phyloP scores from a whole-genome alignment of 2,113 vertebrate genomes.

The Urocolius indicus region DNA sequence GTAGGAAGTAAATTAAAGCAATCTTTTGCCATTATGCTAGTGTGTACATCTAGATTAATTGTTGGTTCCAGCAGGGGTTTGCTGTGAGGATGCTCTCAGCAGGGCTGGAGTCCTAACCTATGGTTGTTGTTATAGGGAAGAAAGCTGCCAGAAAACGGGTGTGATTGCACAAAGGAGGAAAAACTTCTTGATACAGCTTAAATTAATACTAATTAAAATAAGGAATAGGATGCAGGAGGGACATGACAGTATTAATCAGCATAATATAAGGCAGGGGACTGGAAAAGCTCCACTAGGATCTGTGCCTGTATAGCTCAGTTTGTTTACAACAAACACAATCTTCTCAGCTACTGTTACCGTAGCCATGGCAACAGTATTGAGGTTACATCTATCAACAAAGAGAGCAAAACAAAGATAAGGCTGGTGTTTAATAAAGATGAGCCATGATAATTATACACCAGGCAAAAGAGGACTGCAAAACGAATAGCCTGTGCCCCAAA shows the following conservation, averaged over 20 bases:
- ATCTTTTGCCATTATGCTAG: constrained; percentile 33
- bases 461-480: constrained; percentile 41
- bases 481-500: neutral
- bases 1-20: constrained; percentile 52
- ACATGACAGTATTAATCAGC: constrained; percentile 46
- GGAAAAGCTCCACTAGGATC: constrained; percentile 47
- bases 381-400: constrained; percentile 78
- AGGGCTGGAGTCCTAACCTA: neutral
- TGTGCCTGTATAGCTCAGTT: constrained; percentile 48
- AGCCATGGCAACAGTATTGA: constrained; percentile 77
- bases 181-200: neutral
- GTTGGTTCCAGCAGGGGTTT: constrained; percentile 13
- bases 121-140: neutral
- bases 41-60: constrained; percentile 60
- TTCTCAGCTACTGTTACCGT: constrained; percentile 75
- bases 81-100: neutral
- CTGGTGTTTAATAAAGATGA: constrained; percentile 78
- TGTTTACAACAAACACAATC: constrained; percentile 81
- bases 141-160: neutral
- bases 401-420: constrained; percentile 74
- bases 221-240: constrained; percentile 26
- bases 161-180: neutral
- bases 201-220: constrained; percentile 66
- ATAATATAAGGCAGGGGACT: constrained; percentile 39
- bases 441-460: constrained; percentile 71